phyloP scores from a whole-genome alignment of 1,140 invertebrate genomes.

The Orchestia grillus region DNA sequence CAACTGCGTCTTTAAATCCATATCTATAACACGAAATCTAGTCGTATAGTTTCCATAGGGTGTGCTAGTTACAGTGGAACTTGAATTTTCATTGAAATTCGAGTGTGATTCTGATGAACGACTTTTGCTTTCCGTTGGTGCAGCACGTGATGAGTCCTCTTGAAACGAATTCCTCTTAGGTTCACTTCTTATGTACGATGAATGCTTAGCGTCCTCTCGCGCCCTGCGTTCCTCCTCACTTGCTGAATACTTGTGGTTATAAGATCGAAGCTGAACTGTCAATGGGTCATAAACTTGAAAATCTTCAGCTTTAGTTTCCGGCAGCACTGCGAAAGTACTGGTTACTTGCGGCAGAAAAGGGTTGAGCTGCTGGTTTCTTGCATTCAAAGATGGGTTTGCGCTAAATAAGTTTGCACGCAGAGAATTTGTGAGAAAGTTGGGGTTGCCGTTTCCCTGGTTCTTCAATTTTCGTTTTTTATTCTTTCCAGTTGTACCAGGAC shows the following conservation, averaged over 20 bases:
- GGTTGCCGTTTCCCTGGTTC: not conserved
- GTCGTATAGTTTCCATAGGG: not conserved
- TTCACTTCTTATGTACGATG: not conserved
- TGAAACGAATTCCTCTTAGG: not conserved
- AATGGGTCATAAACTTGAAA: not conserved
- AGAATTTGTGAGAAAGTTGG: not conserved
- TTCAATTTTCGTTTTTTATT: not conserved
- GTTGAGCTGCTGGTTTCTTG: not conserved
- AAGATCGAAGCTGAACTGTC: slow-evolving; percentile 18
- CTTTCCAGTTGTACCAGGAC: not conserved
- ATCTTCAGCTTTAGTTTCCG: slow-evolving; percentile 41
- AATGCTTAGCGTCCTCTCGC: not conserved
- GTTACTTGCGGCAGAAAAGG: not conserved
- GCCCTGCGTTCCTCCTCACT: not conserved
- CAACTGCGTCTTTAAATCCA: slow-evolving; percentile 20
- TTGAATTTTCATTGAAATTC: not conserved
- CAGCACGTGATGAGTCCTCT: not conserved
- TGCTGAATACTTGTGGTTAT: not conserved
- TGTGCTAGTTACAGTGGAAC: not conserved
- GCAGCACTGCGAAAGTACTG: slow-evolving; percentile 25
- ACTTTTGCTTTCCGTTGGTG: not conserved
- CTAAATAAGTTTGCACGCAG: not conserved
- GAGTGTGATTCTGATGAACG: not conserved
- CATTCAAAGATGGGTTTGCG: not conserved
- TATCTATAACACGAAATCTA: slow-evolving; percentile 39